Evolutionary conservation across 2,797 vertebrate species (phyloP).

Genomic region (Rhinella marina): DNA sequence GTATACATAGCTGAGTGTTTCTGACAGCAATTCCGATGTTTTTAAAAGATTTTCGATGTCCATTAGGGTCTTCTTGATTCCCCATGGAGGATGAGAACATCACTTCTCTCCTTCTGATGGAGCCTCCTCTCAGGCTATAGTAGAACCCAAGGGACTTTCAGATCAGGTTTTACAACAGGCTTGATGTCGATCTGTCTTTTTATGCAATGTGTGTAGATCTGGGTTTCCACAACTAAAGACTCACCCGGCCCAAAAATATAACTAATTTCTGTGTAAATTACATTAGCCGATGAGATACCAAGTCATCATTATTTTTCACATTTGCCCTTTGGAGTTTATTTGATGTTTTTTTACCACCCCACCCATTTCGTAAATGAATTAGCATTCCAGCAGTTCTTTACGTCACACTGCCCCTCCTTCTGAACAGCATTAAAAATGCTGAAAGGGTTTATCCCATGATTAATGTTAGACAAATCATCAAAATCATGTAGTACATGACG

Average conservation of each 20-base stretch:
- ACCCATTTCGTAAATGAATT: background rate
- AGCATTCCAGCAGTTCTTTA: background rate
- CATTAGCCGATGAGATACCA: background rate
- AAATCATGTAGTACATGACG: no score
- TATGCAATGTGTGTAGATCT: background rate
- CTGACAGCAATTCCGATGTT: background rate
- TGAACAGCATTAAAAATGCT: no score
- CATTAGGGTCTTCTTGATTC: slow-evolving; percentile 23
- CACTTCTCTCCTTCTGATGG: slow-evolving; percentile 6
- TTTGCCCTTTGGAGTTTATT: background rate
- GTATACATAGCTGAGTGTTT: background rate
- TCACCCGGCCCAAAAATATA: background rate
- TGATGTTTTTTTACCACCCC: background rate
- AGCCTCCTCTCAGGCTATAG: background rate
- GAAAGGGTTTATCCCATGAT: background rate
- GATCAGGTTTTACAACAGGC: slow-evolving; percentile 1
- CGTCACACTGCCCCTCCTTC: background rate
- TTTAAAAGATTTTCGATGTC: background rate
- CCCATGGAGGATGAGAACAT: slow-evolving; percentile 8
- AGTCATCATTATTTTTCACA: background rate
- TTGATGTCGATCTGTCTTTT: background rate
- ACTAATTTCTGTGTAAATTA: background rate
- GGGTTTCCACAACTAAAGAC: background rate
- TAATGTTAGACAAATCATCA: no score
- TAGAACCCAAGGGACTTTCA: background rate